These are phyloP conservation scores for Drosophila greeni DNA, from an alignment of 2,888 invertebrate genomes.

Conservation along the genomic window DNA sequence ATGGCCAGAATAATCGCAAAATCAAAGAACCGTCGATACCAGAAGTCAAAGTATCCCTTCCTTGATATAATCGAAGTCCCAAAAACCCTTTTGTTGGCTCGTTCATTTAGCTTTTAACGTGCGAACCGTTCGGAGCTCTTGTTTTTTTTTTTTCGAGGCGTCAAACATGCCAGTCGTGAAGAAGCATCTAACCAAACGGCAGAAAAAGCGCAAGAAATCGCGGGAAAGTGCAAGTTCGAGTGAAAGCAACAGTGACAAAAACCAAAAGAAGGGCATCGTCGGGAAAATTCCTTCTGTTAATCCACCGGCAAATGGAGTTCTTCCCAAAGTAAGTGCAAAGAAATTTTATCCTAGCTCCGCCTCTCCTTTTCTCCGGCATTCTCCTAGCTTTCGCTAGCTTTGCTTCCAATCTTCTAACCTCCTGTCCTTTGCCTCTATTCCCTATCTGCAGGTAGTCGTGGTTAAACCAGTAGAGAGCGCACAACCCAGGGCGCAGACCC, in stretches of 20 bases:
- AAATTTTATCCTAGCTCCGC: too few relatives aligned
- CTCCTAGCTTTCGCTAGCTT: too few relatives aligned
- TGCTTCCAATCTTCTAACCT: neutral
- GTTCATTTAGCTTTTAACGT: neutral
- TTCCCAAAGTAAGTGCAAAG: neutral
- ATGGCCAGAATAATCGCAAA: neutral
- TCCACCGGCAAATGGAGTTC: neutral
- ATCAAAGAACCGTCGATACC: neutral
- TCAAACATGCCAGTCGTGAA: neutral
- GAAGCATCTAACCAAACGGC: slow-evolving; percentile 9
- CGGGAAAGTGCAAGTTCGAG: neutral
- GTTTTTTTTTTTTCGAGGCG: too few relatives aligned
- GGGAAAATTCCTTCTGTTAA: neutral
- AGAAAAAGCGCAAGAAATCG: neutral
- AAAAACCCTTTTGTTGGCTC: neutral
- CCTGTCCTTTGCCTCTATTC: neutral
- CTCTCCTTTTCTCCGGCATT: too few relatives aligned
- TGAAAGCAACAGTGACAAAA: neutral
- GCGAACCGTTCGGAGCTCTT: neutral
- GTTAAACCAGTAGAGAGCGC: neutral
- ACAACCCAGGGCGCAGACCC: neutral
- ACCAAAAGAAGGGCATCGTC: neutral
- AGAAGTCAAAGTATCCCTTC: neutral
- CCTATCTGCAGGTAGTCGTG: neutral
- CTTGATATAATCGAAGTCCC: neutral